These are phyloP conservation scores for Actias luna DNA, from an alignment of 2,888 invertebrate genomes.

Conservation along the genomic window DNA sequence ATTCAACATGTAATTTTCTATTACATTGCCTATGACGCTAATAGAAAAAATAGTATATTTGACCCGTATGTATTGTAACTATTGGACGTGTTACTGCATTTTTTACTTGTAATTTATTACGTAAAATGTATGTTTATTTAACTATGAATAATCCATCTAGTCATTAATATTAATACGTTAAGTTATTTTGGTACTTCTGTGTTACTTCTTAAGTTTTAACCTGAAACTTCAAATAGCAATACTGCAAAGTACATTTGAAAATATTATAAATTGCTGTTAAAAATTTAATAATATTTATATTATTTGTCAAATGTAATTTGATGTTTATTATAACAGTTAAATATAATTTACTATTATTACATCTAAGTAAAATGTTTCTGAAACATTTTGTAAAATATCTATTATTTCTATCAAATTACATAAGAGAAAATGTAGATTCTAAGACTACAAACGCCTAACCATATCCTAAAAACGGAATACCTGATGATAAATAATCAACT, in stretches of 20 bases:
- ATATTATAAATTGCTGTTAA: constrained; percentile 5
- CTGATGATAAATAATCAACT: constrained; percentile 69
- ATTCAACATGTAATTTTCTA: not conserved
- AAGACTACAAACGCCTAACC: constrained; percentile 47
- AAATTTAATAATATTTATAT: constrained; percentile 8
- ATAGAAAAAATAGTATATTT: not conserved
- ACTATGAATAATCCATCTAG: constrained; percentile 30
- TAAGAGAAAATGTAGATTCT: not conserved
- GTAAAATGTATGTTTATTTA: constrained; percentile 38
- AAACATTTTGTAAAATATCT: not conserved
- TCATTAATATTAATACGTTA: constrained; percentile 26
- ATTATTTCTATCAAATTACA: not conserved
- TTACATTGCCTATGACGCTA: not conserved
- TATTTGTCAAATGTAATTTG: not conserved
- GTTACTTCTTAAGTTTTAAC: not conserved
- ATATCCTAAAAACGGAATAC: constrained; percentile 77
- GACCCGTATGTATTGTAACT: not conserved
- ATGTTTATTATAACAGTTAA: constrained; percentile 6
- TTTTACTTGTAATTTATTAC: constrained; percentile 21
- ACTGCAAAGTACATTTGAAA: not conserved
- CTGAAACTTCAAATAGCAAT: not conserved
- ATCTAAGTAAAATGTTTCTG: not conserved
- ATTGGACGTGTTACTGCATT: not conserved
- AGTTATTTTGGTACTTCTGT: constrained; percentile 19
- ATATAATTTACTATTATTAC: not conserved